A percentile compares a stretch with the other conserved stretches of the same genome.
These are phyloP conservation scores for human DNA, from an alignment of 2,113 vertebrate genomes.

Conservation along the genomic window DNA sequence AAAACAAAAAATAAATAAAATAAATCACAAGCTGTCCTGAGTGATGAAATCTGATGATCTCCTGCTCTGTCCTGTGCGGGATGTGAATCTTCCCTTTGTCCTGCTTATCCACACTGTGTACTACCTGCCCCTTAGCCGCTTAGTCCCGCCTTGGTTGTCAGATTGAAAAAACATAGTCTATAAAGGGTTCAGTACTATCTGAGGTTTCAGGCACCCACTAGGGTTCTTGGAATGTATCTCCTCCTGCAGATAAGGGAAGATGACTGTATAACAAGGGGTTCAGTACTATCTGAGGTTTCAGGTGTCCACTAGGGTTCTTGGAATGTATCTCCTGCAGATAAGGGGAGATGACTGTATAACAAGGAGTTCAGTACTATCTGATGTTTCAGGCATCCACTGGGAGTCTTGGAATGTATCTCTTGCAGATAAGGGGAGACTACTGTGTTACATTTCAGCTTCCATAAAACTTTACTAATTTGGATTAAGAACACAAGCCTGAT, in stretches of 20 bases:
- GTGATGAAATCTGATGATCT: not conserved
- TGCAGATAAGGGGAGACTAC: not conserved
- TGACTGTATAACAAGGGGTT: not conserved
- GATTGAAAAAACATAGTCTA: not conserved
- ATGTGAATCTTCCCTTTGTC: not conserved
- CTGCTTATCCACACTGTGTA: not conserved
- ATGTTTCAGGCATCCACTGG: too few species aligned
- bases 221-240: not conserved
- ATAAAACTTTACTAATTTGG: slow-evolving; percentile 15
- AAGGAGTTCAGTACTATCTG: too few species aligned
- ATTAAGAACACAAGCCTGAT: not conserved
- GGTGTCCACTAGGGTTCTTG: too few species aligned
- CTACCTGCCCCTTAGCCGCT: not conserved
- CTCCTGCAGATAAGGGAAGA: not conserved
- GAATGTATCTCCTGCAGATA: not conserved
- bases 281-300: too few species aligned
- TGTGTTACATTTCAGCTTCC: not conserved
- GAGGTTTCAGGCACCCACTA: not conserved
- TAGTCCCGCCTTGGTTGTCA: not conserved
- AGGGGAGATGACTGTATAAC: not conserved
- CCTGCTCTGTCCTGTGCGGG: not conserved
- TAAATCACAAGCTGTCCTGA: not conserved
- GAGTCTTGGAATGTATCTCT: too few species aligned
- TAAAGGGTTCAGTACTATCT: not conserved
- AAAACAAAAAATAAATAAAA: not conserved